These are phyloP conservation scores for Onychostoma macrolepis DNA, from an alignment of 2,113 vertebrate species.

Conservation along the genomic window DNA sequence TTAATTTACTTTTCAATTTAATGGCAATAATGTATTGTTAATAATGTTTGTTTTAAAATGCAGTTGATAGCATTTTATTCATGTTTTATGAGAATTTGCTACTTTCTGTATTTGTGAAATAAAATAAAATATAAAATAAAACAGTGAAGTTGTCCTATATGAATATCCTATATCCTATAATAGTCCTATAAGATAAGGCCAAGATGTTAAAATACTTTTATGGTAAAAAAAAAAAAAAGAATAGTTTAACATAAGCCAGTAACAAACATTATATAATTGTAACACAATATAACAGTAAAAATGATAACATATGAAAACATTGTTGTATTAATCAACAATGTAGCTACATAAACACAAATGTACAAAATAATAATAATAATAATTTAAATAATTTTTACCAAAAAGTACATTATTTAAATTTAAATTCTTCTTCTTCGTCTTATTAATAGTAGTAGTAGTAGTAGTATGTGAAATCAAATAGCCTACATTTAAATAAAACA, in stretches of 20 bases:
- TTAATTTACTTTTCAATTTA: neutral
- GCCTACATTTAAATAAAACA: neutral
- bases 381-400: too few relatives aligned
- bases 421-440: too few relatives aligned
- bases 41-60: neutral
- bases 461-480: neutral
- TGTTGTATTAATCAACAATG: neutral
- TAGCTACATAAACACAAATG: neutral
- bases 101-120: neutral
- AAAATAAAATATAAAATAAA: neutral
- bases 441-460: neutral
- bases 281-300: neutral
- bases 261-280: neutral
- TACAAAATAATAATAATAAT: neutral
- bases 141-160: too few relatives aligned
- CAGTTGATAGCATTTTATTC: neutral
- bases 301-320: neutral
- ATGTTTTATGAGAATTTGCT: neutral
- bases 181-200: neutral
- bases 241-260: neutral
- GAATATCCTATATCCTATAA: too few relatives aligned
- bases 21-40: neutral
- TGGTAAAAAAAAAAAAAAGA: neutral
- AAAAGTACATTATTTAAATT: too few relatives aligned
- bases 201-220: neutral